These are phyloP conservation scores for Teleogryllus occipitalis DNA, from an alignment of 1,140 invertebrate genomes.

Conservation along the genomic window DNA sequence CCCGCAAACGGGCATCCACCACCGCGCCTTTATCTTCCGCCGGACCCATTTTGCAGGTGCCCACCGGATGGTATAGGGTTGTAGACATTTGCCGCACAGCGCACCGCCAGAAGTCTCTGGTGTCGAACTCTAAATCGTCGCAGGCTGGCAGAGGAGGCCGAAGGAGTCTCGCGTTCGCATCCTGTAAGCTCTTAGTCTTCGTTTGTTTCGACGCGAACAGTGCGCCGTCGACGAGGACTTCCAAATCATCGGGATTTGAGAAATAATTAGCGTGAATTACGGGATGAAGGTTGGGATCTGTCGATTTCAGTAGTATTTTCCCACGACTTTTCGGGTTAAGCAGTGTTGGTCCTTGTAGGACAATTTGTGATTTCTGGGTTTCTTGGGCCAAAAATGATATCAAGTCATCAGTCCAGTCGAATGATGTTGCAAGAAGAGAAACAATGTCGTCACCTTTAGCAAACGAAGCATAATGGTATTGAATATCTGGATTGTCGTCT, in stretches of 20 bases:
- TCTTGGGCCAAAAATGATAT: slow-evolving; percentile 11
- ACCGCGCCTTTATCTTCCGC: slow-evolving; percentile 11
- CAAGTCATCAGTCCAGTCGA: slow-evolving; percentile 18
- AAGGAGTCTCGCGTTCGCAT: slow-evolving; percentile 30
- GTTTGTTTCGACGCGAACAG: slow-evolving; percentile 32
- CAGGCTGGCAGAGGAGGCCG: slow-evolving; percentile 36
- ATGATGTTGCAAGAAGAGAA: slow-evolving; percentile 23
- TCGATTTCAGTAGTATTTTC: slow-evolving; percentile 42
- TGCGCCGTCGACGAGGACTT: slow-evolving; percentile 17
- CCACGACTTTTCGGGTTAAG: slow-evolving; percentile 55
- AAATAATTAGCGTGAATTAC: neutral
- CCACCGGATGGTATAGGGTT: slow-evolving; percentile 24
- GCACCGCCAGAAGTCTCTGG: slow-evolving; percentile 55
- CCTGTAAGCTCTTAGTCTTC: slow-evolving; percentile 33
- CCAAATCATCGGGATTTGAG: slow-evolving; percentile 29
- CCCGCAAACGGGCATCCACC: slow-evolving; percentile 19
- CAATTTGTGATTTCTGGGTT: slow-evolving; percentile 26
- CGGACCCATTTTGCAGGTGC: slow-evolving; percentile 22
- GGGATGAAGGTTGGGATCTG: slow-evolving; percentile 72
- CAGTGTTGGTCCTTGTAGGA: slow-evolving; percentile 48
- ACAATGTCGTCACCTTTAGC: neutral
- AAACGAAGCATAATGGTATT: slow-evolving; percentile 35
- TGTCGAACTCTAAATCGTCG: slow-evolving; percentile 37
- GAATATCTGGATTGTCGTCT: slow-evolving; percentile 57
- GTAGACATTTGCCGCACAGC: slow-evolving; percentile 40